Evolutionary conservation across 2,797 vertebrate species (phyloP), one percentile per base, ranked within the genome.

Genomic region (Rhinoraja longicauda): DNA sequence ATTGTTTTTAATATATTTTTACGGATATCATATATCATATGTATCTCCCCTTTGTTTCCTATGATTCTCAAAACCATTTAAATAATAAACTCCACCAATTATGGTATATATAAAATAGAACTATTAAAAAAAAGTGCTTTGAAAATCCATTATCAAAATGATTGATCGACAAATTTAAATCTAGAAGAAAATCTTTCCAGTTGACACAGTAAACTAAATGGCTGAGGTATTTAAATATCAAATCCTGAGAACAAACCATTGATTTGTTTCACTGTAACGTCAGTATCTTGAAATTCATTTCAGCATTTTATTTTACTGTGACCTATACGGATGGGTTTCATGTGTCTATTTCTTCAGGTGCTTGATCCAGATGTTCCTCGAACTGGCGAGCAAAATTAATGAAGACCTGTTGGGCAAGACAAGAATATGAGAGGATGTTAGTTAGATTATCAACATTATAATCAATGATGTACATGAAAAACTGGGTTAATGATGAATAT

Each of bases 381-480:
- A 93, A 93, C n/a, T 96, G 94, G 0, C 90, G 93, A 0, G 94
- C 95, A 94, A 96, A 96, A 92, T 94, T 95, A 94, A 96, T 94
- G 93, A 96, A 96, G 6, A 96, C 94, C 96, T 96, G 94, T 15
- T 95, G 95, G 76, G 94, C 45, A 94, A 0, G 29, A 94, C 53
- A 92, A 76, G 93, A 9, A 0, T 92, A 0, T 5, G 32, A 15
- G 90, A 94, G 93, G 6, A 94, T 45, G 91, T 92, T 39, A 93
- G 70, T 13, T 8, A 92, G 70, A 26, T 57, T 53, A 17, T 53
- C 4, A 75, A 92, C 45, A 4, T 29, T 9, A 75, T 4, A 70
- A 39, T 72, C 10, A 45, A 70, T 64, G 39, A 9, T 75, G 39
- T 73, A 75, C 0, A n/a, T 73, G 39, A 75, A 73, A 53, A 53